phyloP scores from a whole-genome alignment of 2,888 invertebrate species.

The Clusia tigrina region DNA sequence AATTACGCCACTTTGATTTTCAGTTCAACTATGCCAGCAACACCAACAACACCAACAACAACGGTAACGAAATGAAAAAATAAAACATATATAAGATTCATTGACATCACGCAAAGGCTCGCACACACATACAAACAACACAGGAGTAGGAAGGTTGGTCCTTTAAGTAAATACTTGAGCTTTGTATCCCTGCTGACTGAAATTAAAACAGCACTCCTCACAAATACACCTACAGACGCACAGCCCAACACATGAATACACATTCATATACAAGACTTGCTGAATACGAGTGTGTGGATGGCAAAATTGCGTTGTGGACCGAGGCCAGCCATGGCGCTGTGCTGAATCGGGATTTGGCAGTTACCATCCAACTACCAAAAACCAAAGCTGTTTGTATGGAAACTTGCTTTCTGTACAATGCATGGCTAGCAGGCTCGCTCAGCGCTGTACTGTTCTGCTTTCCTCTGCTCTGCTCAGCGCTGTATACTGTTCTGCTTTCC shows the following conservation, averaged over 20 bases:
- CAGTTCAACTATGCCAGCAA: slow-evolving; percentile 49
- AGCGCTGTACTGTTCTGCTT: not conserved
- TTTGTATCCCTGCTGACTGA: not conserved
- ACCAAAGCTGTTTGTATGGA: slow-evolving; percentile 51
- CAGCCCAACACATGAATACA: slow-evolving; percentile 35
- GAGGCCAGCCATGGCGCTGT: not conserved
- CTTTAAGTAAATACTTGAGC: not conserved
- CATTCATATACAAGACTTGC: not conserved
- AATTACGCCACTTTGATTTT: slow-evolving; percentile 60
- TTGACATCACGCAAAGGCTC: slow-evolving; percentile 44
- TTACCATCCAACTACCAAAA: not conserved
- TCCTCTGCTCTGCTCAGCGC: not conserved
- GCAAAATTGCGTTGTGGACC: no score
- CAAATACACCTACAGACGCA: slow-evolving; percentile 22
- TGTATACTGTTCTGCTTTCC: no score
- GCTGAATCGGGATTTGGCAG: not conserved
- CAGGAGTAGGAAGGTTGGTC: not conserved
- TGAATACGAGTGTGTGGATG: slow-evolving; percentile 13
- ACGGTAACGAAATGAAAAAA: slow-evolving; percentile 36
- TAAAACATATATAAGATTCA: slow-evolving; percentile 42
- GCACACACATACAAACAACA: not conserved
- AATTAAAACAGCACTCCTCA: slow-evolving; percentile 20
- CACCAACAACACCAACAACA: slow-evolving; percentile 33
- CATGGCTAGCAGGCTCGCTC: slow-evolving; percentile 5
- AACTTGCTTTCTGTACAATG: slow-evolving; percentile 31